Evolutionary conservation across 1,140 invertebrate species (phyloP).

Genomic region (Oppia nitens): DNA sequence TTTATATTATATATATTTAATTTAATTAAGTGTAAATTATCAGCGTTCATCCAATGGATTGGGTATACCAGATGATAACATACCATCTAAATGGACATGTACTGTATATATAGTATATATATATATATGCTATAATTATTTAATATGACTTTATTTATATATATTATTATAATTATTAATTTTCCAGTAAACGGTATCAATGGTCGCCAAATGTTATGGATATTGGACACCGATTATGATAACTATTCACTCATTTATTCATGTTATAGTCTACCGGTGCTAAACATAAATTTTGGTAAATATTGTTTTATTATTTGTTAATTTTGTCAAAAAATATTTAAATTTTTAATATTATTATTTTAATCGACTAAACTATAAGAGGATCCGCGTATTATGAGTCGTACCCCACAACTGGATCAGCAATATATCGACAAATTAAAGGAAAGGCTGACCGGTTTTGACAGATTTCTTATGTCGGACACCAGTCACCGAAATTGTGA

Average conservation of each 20-base stretch:
- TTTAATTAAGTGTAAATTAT: too few relatives aligned
- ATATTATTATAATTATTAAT: background rate
- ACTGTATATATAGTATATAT: too few relatives aligned
- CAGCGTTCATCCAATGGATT: too few relatives aligned
- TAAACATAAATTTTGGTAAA: background rate
- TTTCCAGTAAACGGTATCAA: background rate
- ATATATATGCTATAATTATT: too few relatives aligned
- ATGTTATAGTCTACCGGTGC: background rate
- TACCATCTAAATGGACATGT: background rate
- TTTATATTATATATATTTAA: too few relatives aligned
- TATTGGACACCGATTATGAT: constrained; percentile 1
- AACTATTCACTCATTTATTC: background rate
- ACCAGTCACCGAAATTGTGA: too few relatives aligned
- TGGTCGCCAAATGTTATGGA: background rate
- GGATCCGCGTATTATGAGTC: background rate
- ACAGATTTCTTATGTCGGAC: too few relatives aligned
- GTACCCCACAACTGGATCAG: background rate
- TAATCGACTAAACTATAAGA: background rate
- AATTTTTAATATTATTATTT: background rate
- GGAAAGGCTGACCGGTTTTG: background rate
- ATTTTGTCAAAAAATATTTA: background rate
- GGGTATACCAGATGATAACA: background rate
- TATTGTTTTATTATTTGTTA: background rate
- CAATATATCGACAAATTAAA: background rate
- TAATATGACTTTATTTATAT: too few relatives aligned